Percentiles rank a stretch among this genome's conserved stretches.
Conservation (phyloP, 1,140 invertebrate genomes). For the Drosophila albomicans region DNA sequence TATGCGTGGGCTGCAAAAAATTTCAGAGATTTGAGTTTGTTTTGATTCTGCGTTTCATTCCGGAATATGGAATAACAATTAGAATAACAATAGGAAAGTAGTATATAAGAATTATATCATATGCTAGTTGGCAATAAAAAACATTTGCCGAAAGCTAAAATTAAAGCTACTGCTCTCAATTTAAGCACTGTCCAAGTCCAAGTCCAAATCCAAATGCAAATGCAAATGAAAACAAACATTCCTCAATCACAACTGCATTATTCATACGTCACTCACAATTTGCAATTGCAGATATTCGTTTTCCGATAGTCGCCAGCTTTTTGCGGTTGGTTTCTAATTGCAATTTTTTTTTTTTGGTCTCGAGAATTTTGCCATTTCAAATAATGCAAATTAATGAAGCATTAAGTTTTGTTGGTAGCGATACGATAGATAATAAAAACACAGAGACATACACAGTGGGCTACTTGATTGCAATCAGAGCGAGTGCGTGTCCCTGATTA, state of each 20-base stretch:
- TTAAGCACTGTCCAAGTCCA: neutral
- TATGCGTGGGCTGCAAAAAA: slow-evolving; percentile 28
- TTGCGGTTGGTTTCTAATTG: slow-evolving; percentile 31
- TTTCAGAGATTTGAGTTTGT: neutral
- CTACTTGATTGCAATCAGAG: slow-evolving; percentile 70
- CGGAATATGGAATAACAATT: slow-evolving; percentile 14
- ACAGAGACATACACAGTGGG: slow-evolving; percentile 49
- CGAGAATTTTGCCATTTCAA: slow-evolving; percentile 13
- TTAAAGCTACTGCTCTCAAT: slow-evolving; percentile 2
- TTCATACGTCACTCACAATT: slow-evolving; percentile 37
- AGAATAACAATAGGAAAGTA: slow-evolving; percentile 42
- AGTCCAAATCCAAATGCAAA: neutral
- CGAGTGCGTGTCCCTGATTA: slow-evolving; percentile 55
- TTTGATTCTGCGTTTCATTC: neutral
- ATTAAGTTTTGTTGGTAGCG: slow-evolving; percentile 57
- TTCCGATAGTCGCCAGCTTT: neutral
- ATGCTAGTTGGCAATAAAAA: slow-evolving; percentile 22
- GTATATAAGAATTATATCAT: slow-evolving; percentile 20
- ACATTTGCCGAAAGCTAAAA: neutral
- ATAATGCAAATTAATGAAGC: slow-evolving; percentile 73
- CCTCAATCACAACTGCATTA: slow-evolving; percentile 29
- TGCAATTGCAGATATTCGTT: slow-evolving; percentile 30
- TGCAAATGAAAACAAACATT: neutral
- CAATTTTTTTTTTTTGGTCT: neutral
- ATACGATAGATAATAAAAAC: slow-evolving; percentile 48